Evolutionary conservation across 2,888 invertebrate genomes (phyloP).

Genomic region (Lasioglossum calceatum): DNA sequence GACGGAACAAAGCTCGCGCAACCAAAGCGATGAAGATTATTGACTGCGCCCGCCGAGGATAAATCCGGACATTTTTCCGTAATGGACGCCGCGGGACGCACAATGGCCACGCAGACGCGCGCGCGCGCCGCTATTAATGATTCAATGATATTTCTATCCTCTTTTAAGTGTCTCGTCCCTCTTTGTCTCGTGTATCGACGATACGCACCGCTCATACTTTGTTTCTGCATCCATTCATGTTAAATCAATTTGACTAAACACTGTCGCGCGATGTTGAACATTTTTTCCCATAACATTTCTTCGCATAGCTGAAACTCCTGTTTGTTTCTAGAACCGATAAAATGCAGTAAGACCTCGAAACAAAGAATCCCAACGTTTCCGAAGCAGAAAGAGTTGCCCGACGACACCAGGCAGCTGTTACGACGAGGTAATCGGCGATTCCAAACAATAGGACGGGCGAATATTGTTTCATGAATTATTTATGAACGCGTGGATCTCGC

Average conservation of each 20-base stretch:
- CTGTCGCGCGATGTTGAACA: too few species aligned
- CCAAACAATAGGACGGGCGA: conserved; percentile 45
- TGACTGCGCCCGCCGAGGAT: not conserved
- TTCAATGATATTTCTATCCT: not conserved
- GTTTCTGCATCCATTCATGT: not conserved
- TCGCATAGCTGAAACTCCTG: not conserved
- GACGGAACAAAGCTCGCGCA: not conserved
- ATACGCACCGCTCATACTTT: not conserved
- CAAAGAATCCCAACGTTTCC: not conserved
- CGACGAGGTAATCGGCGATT: conserved; percentile 31
- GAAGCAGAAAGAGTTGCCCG: not conserved
- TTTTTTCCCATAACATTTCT: not conserved
- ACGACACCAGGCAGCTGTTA: not conserved
- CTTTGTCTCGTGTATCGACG: not conserved
- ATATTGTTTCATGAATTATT: conserved; percentile 51
- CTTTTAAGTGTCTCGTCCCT: not conserved
- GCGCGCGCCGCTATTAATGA: not conserved
- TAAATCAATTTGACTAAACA: not conserved
- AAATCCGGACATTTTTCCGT: conserved; percentile 6
- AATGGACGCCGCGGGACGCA: not conserved
- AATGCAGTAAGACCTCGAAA: not conserved
- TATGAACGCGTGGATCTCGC: conserved; percentile 40
- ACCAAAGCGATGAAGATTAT: not conserved
- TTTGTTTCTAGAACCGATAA: not conserved
- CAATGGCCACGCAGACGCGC: not conserved